phyloP scores from a whole-genome alignment of 2,113 vertebrate genomes.

The Bolborhynchus lineola region DNA sequence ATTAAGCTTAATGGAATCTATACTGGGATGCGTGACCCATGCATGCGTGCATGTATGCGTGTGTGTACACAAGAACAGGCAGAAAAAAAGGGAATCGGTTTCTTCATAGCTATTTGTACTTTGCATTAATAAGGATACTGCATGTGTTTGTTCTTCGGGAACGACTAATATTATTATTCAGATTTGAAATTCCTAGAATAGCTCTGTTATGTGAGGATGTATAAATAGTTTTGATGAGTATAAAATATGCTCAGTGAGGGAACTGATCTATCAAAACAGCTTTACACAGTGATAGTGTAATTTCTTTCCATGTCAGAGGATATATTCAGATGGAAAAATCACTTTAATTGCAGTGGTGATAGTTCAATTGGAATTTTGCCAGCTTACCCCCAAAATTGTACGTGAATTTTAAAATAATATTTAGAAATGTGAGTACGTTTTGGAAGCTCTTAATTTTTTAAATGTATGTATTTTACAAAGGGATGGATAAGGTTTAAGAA shows the following conservation, averaged over 20 bases:
- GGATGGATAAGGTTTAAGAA: neutral
- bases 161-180: slow-evolving; percentile 30
- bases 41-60: accelerated
- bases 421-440: neutral
- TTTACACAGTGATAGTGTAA: slow-evolving; percentile 1
- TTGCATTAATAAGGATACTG: neutral
- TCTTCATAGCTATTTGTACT: neutral
- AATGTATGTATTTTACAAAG: neutral
- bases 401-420: neutral
- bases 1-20: neutral
- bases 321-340: slow-evolving; percentile 59
- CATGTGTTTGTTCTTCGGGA: neutral
- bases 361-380: slow-evolving; percentile 31
- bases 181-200: slow-evolving; percentile 41
- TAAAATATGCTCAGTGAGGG: slow-evolving; percentile 53
- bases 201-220: slow-evolving; percentile 45
- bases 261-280: slow-evolving; percentile 60
- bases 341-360: slow-evolving; percentile 54
- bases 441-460: neutral
- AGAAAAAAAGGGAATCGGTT: neutral
- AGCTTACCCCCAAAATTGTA: neutral
- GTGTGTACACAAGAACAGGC: neutral
- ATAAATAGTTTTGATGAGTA: slow-evolving; percentile 51
- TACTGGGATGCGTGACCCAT: neutral
- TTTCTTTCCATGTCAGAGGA: slow-evolving; percentile 8